These are phyloP conservation scores for Agriopis marginaria DNA, from an alignment of 2,888 invertebrate genomes.

Conservation along the genomic window DNA sequence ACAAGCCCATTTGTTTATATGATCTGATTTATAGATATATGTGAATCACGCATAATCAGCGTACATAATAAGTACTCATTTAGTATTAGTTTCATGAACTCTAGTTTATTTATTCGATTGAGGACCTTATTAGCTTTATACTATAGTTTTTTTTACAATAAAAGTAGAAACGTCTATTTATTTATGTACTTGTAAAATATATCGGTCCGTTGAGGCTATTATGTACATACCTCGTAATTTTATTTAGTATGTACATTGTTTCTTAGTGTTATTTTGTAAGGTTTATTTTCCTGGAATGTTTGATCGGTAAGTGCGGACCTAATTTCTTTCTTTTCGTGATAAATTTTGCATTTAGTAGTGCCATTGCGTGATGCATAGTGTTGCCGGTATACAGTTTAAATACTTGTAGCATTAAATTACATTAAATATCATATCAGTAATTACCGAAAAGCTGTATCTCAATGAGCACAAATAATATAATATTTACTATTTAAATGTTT, in stretches of 20 bases:
- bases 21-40: slow-evolving; percentile 59
- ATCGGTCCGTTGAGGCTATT: slow-evolving; percentile 78
- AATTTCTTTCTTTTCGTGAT: slow-evolving; percentile 67
- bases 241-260: slow-evolving; percentile 57
- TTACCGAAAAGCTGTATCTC: background rate
- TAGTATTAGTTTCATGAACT: slow-evolving; percentile 74
- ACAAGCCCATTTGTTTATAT: slow-evolving; percentile 5
- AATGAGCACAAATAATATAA: too few species aligned
- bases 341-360: slow-evolving; percentile 80
- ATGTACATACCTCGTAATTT: slow-evolving; percentile 80
- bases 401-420: slow-evolving; percentile 10
- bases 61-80: slow-evolving; percentile 83
- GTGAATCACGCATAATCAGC: slow-evolving; percentile 74
- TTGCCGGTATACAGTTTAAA: slow-evolving; percentile 53
- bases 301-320: slow-evolving; percentile 54
- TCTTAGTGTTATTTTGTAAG: slow-evolving; percentile 46
- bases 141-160: slow-evolving; percentile 61
- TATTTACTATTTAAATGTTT: too few species aligned
- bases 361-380: slow-evolving; percentile 68
- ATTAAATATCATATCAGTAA: background rate
- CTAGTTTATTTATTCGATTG: slow-evolving; percentile 76
- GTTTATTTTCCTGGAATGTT: slow-evolving; percentile 52
- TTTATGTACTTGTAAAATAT: slow-evolving; percentile 68
- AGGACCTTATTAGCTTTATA: slow-evolving; percentile 45
- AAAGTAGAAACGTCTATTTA: slow-evolving; percentile 67